Evolutionary conservation across 2,113 vertebrate species (phyloP).

Genomic region (Chitala chitala): DNA sequence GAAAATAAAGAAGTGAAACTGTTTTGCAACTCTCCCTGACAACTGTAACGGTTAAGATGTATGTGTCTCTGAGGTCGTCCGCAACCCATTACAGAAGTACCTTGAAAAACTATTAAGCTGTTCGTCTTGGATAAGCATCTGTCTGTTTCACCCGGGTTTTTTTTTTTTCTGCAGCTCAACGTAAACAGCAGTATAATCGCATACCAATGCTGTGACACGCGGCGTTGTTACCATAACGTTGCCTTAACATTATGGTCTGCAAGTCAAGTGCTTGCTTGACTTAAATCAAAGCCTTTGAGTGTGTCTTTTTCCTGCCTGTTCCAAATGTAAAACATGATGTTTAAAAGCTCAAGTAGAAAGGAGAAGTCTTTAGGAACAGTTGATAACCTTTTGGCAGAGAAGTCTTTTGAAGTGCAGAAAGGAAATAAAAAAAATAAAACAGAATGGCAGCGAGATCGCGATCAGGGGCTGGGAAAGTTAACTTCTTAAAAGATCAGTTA

Average conservation of each 20-base stretch:
- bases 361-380: background rate
- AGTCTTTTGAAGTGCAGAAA: background rate
- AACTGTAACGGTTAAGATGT: background rate
- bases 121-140: slow-evolving; percentile 11
- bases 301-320: background rate
- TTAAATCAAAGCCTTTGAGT: background rate
- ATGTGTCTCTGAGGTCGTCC: background rate
- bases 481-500: background rate
- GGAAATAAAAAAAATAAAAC: no score
- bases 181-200: background rate
- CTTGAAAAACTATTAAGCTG: no score
- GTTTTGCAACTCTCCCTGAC: slow-evolving; percentile 10
- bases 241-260: background rate
- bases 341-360: background rate
- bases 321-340: slow-evolving; percentile 3
- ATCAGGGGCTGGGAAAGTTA: background rate
- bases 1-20: slow-evolving; percentile 25
- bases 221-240: background rate
- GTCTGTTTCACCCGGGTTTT: background rate
- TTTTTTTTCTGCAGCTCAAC: background rate
- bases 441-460: no score
- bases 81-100: no score
- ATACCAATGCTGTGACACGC: background rate
- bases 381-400: background rate
- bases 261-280: background rate